Evolutionary conservation across 2,888 invertebrate species (phyloP), one percentile per base, ranked within the genome.

Genomic region (Lycophotia porphyrea): DNA sequence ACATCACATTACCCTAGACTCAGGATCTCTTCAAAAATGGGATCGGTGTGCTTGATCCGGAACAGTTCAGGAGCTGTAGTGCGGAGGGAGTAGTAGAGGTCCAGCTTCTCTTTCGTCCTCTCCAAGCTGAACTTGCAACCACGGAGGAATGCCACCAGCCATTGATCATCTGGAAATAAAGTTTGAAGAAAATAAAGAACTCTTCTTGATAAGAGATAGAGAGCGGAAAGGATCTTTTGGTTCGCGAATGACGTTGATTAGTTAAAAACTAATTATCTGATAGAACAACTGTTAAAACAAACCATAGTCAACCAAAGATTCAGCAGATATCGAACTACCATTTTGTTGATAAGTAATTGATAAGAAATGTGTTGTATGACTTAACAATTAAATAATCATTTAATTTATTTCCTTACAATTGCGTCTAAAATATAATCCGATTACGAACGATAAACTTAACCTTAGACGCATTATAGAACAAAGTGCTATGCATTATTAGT

Each of bases 101-200:
- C 97, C 11, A 97, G 80, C 90, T 97, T 97, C 84, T 97, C 95
- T 87, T 97, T 97, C 2, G 97, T 94, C 65, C 96, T 93, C 88
- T 97, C 97, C 88, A 97, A 90, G 83, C 97, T 97, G 90, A 96
- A 97, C 91, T 97, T 97, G 88, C 97, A 97, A 52, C 97, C 97
- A 15, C 98, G 95, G 31, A 98, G 92, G 90, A 97, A 98, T 1
- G 97, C 93, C 11, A 97, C 87, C 68, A 98, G 88, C 94, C 97
- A 97, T 91, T 97, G 97, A 86, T 97, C 97, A 91, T 97, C 97
- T 97, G 89, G 36, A 93, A 85, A 58, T 47, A 21, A 60, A 1
- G 4, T 60, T 44, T 18, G 1, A 66, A 44, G 13, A 70, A 8
- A 2, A 66, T 44, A 5, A 70, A 13, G 7, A 47, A 66, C 47